Conservation (phyloP, 2,888 invertebrate genomes). For the Mamestra brassicae region DNA sequence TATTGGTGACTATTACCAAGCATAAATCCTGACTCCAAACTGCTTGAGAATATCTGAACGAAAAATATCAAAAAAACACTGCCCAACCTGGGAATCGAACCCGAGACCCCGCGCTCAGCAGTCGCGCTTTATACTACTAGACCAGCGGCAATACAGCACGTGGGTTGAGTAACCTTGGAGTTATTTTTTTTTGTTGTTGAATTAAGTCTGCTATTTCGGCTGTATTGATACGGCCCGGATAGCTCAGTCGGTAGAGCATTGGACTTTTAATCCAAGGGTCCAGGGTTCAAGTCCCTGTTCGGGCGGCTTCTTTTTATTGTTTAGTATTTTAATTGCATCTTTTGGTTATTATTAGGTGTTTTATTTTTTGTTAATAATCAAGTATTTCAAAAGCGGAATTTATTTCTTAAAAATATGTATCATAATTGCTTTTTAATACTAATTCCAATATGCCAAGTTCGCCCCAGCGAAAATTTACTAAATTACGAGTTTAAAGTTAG, state of each 20-base stretch:
- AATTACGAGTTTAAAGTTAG: too few relatives aligned
- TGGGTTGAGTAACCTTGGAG: neutral
- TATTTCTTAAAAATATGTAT: too few relatives aligned
- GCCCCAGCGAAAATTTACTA: too few relatives aligned
- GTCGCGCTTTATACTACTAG: neutral
- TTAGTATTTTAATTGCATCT: neutral
- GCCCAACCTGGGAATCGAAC: neutral
- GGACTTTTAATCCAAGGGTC: slow-evolving; percentile 95
- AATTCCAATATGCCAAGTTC: too few relatives aligned
- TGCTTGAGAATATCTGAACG: too few relatives aligned
- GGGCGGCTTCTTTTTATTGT: slow-evolving; percentile 82
- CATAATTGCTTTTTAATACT: too few relatives aligned
- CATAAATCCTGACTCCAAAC: too few relatives aligned
- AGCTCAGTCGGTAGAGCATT: slow-evolving; percentile 95
- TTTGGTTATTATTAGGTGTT: neutral
- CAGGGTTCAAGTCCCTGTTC: slow-evolving; percentile 95
- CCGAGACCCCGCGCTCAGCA: neutral
- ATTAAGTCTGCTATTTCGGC: slow-evolving; percentile 15
- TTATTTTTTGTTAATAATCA: neutral
- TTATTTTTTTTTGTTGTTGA: neutral
- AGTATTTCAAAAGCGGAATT: too few relatives aligned
- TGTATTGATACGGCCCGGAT: slow-evolving; percentile 88
- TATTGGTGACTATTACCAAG: neutral
- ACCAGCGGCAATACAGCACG: neutral
- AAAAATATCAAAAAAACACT: neutral